Evolutionary conservation across 2,888 invertebrate genomes (phyloP).

Genomic region (Dryadula phaetusa): DNA sequence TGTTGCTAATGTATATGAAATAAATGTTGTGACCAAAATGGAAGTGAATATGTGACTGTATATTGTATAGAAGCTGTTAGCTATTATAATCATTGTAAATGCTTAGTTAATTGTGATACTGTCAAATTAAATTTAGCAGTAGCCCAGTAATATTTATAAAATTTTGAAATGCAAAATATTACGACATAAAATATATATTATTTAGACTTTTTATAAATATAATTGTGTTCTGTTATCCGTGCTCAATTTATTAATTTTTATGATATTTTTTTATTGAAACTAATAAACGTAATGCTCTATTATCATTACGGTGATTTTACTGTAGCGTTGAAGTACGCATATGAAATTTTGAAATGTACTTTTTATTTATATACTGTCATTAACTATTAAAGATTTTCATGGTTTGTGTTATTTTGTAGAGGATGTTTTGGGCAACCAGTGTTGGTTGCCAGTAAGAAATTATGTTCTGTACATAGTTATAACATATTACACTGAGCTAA

Average conservation of each 20-base stretch:
- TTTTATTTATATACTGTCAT: too few relatives aligned
- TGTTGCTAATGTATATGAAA: constrained; percentile 18
- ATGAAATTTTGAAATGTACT: background rate
- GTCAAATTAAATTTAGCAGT: constrained; percentile 30
- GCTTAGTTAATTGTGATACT: constrained; percentile 46
- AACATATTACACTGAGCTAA: background rate
- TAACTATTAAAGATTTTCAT: too few relatives aligned
- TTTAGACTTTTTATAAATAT: too few relatives aligned
- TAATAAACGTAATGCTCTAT: background rate
- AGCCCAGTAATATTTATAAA: constrained; percentile 2
- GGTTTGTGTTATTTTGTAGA: too few relatives aligned
- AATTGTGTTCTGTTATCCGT: too few relatives aligned
- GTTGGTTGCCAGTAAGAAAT: background rate
- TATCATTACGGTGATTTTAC: background rate
- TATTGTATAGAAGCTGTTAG: constrained; percentile 42
- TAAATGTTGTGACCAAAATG: constrained; percentile 31
- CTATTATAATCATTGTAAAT: constrained; percentile 51
- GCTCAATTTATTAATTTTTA: too few relatives aligned
- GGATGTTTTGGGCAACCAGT: background rate
- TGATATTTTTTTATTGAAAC: too few relatives aligned
- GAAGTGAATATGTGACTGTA: constrained; percentile 25
- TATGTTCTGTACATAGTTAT: background rate
- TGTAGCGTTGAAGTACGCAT: background rate
- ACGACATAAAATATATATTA: too few relatives aligned
- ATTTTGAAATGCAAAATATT: background rate